Evolutionary conservation across 1,140 invertebrate species (phyloP).

Genomic region (Rhyacophila brunnea): DNA sequence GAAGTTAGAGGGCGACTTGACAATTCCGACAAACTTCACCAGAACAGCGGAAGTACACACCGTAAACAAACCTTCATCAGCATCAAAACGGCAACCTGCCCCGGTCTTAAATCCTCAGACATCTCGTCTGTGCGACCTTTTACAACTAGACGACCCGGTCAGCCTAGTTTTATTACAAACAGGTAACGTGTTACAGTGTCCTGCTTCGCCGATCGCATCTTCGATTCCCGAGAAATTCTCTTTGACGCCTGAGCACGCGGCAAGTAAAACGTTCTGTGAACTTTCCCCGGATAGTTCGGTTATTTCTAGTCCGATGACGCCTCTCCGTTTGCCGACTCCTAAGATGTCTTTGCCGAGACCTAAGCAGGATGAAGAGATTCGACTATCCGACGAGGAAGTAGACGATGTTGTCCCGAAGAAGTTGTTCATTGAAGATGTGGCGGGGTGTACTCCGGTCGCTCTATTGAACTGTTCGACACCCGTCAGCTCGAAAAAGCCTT

Average conservation of each 20-base stretch:
- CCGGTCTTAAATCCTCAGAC: conserved; percentile 80
- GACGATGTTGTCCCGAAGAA: background rate
- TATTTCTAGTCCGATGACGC: conserved; percentile 18
- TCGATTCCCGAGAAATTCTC: conserved; percentile 3
- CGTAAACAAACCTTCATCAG: conserved; percentile 43
- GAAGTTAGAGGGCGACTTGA: conserved; percentile 67
- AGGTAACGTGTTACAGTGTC: conserved; percentile 21
- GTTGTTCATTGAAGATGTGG: background rate
- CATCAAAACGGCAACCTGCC: conserved; percentile 41
- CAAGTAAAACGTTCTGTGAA: conserved; percentile 9
- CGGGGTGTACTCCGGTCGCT: background rate
- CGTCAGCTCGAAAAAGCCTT: conserved; percentile 43
- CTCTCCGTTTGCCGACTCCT: conserved; percentile 12
- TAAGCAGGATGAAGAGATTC: background rate
- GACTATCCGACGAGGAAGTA: background rate
- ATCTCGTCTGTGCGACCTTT: conserved; percentile 72
- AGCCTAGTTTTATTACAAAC: conserved; percentile 49
- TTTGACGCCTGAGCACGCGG: conserved; percentile 3
- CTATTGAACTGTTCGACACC: conserved; percentile 26
- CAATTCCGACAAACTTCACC: conserved; percentile 73
- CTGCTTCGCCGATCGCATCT: conserved; percentile 27
- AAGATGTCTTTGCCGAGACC: conserved; percentile 20
- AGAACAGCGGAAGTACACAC: conserved; percentile 67
- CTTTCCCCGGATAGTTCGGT: conserved; percentile 42
- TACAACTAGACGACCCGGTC: conserved; percentile 77